Evolutionary conservation across 1,140 invertebrate genomes (phyloP).

Genomic region (Thaumetopoea pityocampa): DNA sequence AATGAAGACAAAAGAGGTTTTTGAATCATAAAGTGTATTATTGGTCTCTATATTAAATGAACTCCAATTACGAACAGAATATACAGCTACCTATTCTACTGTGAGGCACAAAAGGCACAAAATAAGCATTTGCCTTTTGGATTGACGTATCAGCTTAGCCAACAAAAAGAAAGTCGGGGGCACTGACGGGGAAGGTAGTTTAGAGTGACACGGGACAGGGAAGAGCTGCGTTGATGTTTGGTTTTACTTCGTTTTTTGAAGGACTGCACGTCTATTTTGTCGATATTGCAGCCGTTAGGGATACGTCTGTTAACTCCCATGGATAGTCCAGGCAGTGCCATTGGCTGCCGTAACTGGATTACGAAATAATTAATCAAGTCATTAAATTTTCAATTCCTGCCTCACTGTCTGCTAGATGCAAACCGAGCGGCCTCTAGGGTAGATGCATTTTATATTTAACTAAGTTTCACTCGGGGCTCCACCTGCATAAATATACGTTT

Average conservation of each 20-base stretch:
- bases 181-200: conserved; percentile 13
- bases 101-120: neutral
- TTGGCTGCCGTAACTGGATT: conserved; percentile 6
- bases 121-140: neutral
- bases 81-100: too few species aligned
- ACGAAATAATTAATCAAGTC: conserved; percentile 46
- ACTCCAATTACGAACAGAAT: too few species aligned
- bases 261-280: conserved; percentile 37
- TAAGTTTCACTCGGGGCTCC: too few species aligned
- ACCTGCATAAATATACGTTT: too few species aligned
- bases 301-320: conserved; percentile 21
- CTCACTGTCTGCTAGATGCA: too few species aligned
- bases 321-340: conserved; percentile 10
- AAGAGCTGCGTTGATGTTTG: conserved; percentile 18
- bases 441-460: too few species aligned
- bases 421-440: too few species aligned
- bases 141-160: conserved; percentile 7
- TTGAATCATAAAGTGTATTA: too few species aligned
- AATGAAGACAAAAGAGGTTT: too few species aligned
- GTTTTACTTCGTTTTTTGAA: conserved; percentile 34
- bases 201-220: conserved; percentile 27
- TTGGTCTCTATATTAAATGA: too few species aligned
- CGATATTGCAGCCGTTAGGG: conserved; percentile 28
- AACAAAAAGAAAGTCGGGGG: conserved; percentile 13
- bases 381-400: too few species aligned